These are phyloP conservation scores for Ichneumon xanthorius DNA, from an alignment of 2,888 invertebrate species.

Conservation along the genomic window DNA sequence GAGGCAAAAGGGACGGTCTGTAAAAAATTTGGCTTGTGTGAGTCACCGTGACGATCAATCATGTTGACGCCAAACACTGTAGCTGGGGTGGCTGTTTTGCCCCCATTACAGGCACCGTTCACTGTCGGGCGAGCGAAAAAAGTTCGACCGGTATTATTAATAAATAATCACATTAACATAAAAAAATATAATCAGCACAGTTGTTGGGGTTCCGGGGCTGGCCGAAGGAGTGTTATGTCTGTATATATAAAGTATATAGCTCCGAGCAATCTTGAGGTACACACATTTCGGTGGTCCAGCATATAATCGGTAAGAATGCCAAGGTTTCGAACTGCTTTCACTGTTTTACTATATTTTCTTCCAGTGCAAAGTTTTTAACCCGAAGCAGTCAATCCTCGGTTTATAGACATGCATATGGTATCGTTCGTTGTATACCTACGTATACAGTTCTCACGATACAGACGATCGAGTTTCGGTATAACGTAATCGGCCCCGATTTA, in stretches of 20 bases:
- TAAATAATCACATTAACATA: not conserved
- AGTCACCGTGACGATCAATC: not conserved
- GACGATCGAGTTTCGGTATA: slow-evolving; percentile 72
- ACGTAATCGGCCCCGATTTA: slow-evolving; percentile 66
- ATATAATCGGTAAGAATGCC: slow-evolving; percentile 15
- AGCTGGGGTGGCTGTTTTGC: not conserved
- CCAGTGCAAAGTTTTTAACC: not conserved
- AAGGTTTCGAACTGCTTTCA: slow-evolving; percentile 51
- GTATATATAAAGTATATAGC: not conserved
- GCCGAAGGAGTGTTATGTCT: not conserved
- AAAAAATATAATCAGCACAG: not conserved
- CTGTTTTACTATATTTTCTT: slow-evolving; percentile 53
- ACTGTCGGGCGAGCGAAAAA: not conserved
- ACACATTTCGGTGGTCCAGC: slow-evolving; percentile 27
- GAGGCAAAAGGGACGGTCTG: not conserved
- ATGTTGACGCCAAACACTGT: not conserved
- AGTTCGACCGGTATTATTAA: not conserved
- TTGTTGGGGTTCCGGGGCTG: not conserved
- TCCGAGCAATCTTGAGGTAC: not conserved
- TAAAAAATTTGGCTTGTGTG: not conserved
- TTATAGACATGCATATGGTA: not conserved
- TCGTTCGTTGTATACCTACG: slow-evolving; percentile 31
- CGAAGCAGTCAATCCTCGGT: slow-evolving; percentile 3
- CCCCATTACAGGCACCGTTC: not conserved
- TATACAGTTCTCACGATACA: slow-evolving; percentile 35